Base-by-base conservation (phyloP, 2,797 vertebrate genomes). In the Lacerta viridis region DNA sequence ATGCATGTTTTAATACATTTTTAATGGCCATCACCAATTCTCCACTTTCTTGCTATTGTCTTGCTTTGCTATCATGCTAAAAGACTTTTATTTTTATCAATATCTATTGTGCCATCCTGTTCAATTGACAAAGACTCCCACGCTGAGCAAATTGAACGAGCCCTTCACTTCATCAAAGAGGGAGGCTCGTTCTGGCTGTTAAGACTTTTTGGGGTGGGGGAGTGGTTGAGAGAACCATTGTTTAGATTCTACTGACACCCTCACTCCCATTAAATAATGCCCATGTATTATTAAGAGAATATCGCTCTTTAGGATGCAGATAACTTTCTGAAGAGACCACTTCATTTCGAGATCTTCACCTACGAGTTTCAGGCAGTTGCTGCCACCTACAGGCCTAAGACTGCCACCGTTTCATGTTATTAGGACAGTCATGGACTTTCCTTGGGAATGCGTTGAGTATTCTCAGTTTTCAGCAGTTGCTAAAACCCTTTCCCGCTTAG, bases 61-160 rank as follows among this genome's bases (percentile, higher is more conserved):
- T 96, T 95, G 93, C 89, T 92, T 90, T 93, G 61, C 92, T 94
- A 96, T 96, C 96, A 95, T 94, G 93, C 94, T 94, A 93, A 96
- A 95, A 94, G 88, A 95, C 88, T 95, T 96, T 96, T 95, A 96
- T 97, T 97, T 97, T 95, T 95, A 95, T 94, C 94, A 93, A 89
- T 96, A 96, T 95, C 92, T 95, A 93, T 96, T 97, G 93, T 95
- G 87, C 86, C 43, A 66, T 92, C 88, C 85, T 93, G 93, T 95
- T 97, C 95, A 96, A 96, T 96, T 94, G 92, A 96, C 93, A 96
- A 95, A 97, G 95, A 68, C 90, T 92, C 92, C 85, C 95, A 95
- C 25, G 39, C 95, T 96, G 95, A 93, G 95, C 86, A 94, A 95
- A 95, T 87, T 93, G 93, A 96, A 93, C 83, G 61, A 95, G 92